Conservation (phyloP, 2,113 vertebrate species). For the Strigops habroptila region DNA sequence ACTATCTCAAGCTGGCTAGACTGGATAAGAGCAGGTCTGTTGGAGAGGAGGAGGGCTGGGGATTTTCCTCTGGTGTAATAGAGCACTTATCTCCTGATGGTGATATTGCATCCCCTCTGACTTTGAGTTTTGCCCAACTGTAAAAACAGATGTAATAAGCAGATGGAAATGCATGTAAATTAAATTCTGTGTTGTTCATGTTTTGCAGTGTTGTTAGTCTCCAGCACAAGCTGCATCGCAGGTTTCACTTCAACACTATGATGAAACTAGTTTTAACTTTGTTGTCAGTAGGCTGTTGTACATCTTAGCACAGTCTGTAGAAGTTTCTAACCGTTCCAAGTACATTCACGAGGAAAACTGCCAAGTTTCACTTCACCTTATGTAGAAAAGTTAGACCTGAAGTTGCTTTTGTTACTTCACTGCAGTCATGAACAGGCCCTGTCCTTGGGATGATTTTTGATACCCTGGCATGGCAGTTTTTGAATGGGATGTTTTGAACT, state of each 20-base stretch:
- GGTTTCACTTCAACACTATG: background rate
- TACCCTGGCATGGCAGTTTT: background rate
- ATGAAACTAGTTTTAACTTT: background rate
- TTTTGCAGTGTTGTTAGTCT: background rate
- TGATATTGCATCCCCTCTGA: accelerated
- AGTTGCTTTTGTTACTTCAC: background rate
- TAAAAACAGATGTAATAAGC: background rate
- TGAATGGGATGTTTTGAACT: background rate
- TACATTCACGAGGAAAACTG: background rate
- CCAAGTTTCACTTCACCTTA: background rate
- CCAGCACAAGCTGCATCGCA: accelerated
- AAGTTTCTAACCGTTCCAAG: background rate
- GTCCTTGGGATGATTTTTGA: background rate
- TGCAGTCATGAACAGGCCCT: background rate
- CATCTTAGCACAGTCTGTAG: background rate
- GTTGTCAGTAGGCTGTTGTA: background rate
- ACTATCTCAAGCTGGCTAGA: background rate
- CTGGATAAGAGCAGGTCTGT: background rate
- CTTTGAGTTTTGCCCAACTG: background rate
- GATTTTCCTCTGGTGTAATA: background rate
- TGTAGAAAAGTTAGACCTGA: background rate
- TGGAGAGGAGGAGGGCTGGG: background rate
- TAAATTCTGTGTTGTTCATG: background rate
- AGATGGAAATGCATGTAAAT: background rate
- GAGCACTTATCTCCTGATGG: background rate